Conservation (phyloP, 2,888 invertebrate species). For the Selenia dentaria region DNA sequence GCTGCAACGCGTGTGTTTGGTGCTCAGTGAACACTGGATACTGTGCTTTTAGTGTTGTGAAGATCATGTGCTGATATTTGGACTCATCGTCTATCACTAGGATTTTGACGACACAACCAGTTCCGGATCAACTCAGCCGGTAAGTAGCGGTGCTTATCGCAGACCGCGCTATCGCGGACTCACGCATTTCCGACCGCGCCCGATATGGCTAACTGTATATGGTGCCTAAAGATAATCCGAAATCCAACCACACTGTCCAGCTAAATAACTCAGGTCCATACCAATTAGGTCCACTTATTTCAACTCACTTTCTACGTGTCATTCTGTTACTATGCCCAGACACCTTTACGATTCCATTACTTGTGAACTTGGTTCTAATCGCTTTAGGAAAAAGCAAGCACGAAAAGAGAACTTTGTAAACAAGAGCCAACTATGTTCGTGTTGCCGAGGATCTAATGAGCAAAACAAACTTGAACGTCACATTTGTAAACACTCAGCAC, state of each 20-base stretch:
- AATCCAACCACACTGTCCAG: conserved; percentile 29
- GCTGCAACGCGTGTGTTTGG: conserved; percentile 76
- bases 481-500: conserved; percentile 20
- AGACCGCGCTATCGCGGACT: conserved; percentile 78
- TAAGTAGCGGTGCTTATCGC: conserved; percentile 83
- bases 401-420: conserved; percentile 8
- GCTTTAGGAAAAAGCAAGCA: conserved; percentile 7
- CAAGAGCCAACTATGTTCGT: conserved; percentile 10
- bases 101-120: conserved; percentile 78
- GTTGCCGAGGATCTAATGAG: conserved; percentile 18
- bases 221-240: conserved; percentile 54
- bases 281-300: neutral
- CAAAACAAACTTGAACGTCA: conserved; percentile 23
- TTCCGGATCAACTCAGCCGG: conserved; percentile 83
- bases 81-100: conserved; percentile 59
- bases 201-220: conserved; percentile 69
- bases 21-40: conserved; percentile 78
- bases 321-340: neutral
- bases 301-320: neutral
- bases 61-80: conserved; percentile 74
- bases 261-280: neutral
- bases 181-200: conserved; percentile 84
- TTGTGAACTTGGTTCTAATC: conserved; percentile 3
- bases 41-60: conserved; percentile 79
- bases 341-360: neutral